A percentile compares a stretch with the other conserved stretches of the same genome.
These are phyloP conservation scores for Azemiops feae DNA, from an alignment of 2,113 vertebrate species.

Conservation along the genomic window DNA sequence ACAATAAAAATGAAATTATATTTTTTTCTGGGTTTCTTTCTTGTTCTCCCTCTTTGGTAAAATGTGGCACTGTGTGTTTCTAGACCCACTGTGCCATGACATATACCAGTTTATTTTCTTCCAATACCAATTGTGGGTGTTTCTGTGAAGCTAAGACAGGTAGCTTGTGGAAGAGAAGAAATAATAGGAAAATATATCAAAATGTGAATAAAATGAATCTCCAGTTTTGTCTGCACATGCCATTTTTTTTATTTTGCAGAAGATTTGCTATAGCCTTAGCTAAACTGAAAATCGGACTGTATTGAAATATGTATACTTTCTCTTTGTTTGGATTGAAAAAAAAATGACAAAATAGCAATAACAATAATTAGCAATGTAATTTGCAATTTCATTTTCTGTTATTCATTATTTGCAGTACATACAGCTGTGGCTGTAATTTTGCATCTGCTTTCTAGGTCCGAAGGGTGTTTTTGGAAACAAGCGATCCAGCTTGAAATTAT, in stretches of 20 bases:
- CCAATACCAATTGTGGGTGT: conserved; percentile 49
- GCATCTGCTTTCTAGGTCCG: conserved; percentile 72
- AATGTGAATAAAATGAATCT: conserved; percentile 46
- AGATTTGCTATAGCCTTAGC: conserved; percentile 46
- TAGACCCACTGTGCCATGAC: conserved; percentile 53
- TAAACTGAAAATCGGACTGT: conserved; percentile 42
- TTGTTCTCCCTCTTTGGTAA: not conserved
- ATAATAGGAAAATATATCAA: conserved; percentile 42
- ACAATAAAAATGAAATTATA: conserved; percentile 73
- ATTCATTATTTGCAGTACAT: conserved; percentile 69
- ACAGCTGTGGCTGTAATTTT: conserved; percentile 76
- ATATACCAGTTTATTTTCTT: conserved; percentile 62
- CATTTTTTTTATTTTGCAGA: conserved; percentile 45
- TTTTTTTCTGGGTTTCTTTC: conserved; percentile 63
- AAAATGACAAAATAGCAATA: conserved; percentile 69
- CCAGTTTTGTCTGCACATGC: conserved; percentile 13
- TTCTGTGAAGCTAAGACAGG: conserved; percentile 48
- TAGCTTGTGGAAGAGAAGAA: conserved; percentile 44
- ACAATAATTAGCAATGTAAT: conserved; percentile 72
- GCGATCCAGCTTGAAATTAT: conserved; percentile 66
- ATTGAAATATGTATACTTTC: conserved; percentile 29
- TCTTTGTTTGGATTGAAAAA: conserved; percentile 51
- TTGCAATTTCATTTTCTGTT: conserved; percentile 72
- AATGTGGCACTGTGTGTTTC: conserved; percentile 49
- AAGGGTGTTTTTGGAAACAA: conserved; percentile 53